Evolutionary conservation across 2,888 invertebrate genomes (phyloP).

Genomic region (Sphaerophoria rueppellii): DNA sequence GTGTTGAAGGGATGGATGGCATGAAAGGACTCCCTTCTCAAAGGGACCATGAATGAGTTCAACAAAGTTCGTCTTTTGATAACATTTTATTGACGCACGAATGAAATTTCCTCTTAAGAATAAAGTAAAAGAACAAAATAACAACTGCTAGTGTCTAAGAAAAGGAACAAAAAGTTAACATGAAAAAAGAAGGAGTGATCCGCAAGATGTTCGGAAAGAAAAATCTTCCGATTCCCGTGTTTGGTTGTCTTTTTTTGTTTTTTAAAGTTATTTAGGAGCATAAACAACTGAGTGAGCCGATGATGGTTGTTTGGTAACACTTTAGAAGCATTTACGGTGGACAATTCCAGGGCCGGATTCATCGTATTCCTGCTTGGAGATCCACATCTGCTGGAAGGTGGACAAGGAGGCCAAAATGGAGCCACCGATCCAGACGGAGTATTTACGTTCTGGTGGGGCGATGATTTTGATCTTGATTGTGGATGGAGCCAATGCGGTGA

Average conservation of each 20-base stretch:
- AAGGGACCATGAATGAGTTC: background rate
- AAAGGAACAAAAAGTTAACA: constrained; percentile 40
- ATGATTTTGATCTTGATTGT: constrained; percentile 98
- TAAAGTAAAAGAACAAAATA: constrained; percentile 34
- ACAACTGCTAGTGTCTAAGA: constrained; percentile 40
- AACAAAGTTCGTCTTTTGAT: constrained; percentile 24
- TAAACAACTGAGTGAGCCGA: constrained; percentile 25
- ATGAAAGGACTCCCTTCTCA: background rate
- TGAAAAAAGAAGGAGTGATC: constrained; percentile 65
- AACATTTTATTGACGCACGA: constrained; percentile 67
- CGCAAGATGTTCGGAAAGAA: constrained; percentile 73
- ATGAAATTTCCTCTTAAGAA: constrained; percentile 64
- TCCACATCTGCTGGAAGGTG: constrained; percentile 96
- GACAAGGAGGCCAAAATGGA: constrained; percentile 94
- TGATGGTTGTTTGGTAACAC: constrained; percentile 56
- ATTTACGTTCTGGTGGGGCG: constrained; percentile 94
- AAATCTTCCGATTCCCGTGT: constrained; percentile 63
- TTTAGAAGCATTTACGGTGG: constrained; percentile 99
- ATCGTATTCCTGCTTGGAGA: constrained; percentile 93
- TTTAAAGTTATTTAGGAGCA: constrained; percentile 8
- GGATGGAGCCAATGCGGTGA: constrained; percentile 93
- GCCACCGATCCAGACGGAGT: constrained; percentile 94
- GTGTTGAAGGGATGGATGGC: background rate
- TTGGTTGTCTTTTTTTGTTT: constrained; percentile 56
- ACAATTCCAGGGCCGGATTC: constrained; percentile 86